Evolutionary conservation across 2,888 invertebrate species (phyloP).

Genomic region (Pachliopta kotzebuea): DNA sequence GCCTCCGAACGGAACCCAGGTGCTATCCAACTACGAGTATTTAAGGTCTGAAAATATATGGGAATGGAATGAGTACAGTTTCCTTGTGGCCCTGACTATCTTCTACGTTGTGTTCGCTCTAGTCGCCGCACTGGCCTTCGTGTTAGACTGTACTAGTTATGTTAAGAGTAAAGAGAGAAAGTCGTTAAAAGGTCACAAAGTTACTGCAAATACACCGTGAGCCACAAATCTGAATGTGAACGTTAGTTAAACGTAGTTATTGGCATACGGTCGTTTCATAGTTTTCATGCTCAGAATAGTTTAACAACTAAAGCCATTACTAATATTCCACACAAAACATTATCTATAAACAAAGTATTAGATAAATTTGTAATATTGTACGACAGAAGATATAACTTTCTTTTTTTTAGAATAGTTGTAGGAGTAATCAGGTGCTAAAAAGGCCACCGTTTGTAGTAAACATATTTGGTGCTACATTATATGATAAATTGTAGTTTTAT

Average conservation of each 20-base stretch:
- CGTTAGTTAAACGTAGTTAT: background rate
- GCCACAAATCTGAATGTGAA: background rate
- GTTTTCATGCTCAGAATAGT: background rate
- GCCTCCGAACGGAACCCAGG: constrained; percentile 88
- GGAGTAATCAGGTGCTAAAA: constrained; percentile 16
- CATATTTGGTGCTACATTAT: constrained; percentile 28
- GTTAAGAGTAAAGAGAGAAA: constrained; percentile 74
- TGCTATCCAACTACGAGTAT: constrained; percentile 75
- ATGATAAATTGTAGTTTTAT: constrained; percentile 7
- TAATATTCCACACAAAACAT: background rate
- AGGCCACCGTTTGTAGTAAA: constrained; percentile 10
- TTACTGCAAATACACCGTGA: constrained; percentile 82
- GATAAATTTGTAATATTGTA: background rate
- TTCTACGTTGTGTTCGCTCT: constrained; percentile 83
- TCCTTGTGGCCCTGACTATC: constrained; percentile 81
- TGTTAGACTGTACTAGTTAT: constrained; percentile 79
- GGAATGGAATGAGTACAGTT: constrained; percentile 77
- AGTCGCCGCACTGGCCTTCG: constrained; percentile 81
- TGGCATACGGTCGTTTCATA: background rate
- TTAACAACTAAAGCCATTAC: background rate
- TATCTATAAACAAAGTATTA: background rate
- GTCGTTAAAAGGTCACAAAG: constrained; percentile 72
- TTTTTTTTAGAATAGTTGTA: background rate
- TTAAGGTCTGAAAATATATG: constrained; percentile 62
- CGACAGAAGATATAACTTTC: background rate